Base-by-base conservation (phyloP, 2,888 invertebrate species). In the Ligdia adustata region DNA sequence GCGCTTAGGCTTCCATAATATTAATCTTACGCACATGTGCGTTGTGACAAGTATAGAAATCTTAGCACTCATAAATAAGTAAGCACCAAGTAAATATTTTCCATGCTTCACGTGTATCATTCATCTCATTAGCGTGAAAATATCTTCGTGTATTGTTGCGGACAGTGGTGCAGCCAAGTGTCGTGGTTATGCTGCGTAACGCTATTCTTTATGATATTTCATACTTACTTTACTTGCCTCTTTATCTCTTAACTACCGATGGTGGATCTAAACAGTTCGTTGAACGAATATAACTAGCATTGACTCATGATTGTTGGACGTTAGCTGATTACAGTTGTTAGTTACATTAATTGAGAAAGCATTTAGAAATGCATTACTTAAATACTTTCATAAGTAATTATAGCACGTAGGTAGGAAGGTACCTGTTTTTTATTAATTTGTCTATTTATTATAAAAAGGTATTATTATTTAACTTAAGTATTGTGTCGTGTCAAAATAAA, bases 121-220 rank as follows among this genome's bases (percentile, higher is more conserved):
- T 69, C 65, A 64, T 73, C 67, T 73, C 73, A 75, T 79, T 79
- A 72, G 66, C 63, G 72, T 72, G 73, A 76, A 80, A 76, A 69
- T 58, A 55, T 62, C 64, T 64, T 69, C 66, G 64, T 67, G 69
- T 65, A 66, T 65, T 64, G 63, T 68, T 64, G 60, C 55, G 47
- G 57, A 43, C 31, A 20, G 35, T 18, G 32, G 51, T 59, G 55
- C 47, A 41, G 40, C 41, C 46, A 48, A 54, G 57, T 55, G 60
- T 64, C 57, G 69, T 69, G 75, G 51, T 60, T 69, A 73, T 43
- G 35, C 44, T 46, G 75, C 78, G 77, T 75, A 68, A 77, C 75
- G 66, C 53, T 55, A 55, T 57, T 61, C 58, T 72, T 70, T 73
- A 66, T 45, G 46, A 66, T 66, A 66, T 63, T 69, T 65, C 61